Evolutionary conservation across 2,888 invertebrate genomes (phyloP).

Genomic region (Meiosimyza decipiens): DNA sequence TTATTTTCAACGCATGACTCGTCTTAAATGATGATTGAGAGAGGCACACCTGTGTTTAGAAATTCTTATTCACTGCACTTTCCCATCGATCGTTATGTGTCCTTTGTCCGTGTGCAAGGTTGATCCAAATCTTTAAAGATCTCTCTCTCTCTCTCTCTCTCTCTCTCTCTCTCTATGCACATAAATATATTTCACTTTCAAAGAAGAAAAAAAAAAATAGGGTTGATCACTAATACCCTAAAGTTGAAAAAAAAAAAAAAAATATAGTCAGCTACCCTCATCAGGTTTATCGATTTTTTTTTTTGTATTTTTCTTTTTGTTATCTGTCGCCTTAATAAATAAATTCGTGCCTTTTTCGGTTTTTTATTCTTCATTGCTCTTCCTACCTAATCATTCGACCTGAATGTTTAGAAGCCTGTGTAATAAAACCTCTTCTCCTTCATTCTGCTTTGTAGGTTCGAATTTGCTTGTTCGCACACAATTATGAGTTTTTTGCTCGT

Average conservation of each 20-base stretch:
- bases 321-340: too few species aligned
- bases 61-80: neutral
- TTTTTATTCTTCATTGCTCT: too few species aligned
- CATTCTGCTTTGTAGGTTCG: neutral
- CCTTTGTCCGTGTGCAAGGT: constrained; percentile 3
- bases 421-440: neutral
- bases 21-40: neutral
- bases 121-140: constrained; percentile 6
- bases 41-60: neutral
- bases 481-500: neutral
- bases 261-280: too few species aligned
- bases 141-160: neutral
- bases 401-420: neutral
- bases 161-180: neutral
- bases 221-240: neutral
- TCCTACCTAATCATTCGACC: constrained; percentile 7
- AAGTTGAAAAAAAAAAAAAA: too few species aligned
- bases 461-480: constrained; percentile 10
- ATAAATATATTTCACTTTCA: neutral
- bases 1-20: too few species aligned
- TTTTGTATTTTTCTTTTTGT: too few species aligned
- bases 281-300: too few species aligned
- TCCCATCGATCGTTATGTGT: constrained; percentile 1
- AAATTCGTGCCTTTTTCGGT: too few species aligned
- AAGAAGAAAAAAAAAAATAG: neutral